Base-by-base conservation (phyloP, 2,113 vertebrate species). In the Astur gentilis region DNA sequence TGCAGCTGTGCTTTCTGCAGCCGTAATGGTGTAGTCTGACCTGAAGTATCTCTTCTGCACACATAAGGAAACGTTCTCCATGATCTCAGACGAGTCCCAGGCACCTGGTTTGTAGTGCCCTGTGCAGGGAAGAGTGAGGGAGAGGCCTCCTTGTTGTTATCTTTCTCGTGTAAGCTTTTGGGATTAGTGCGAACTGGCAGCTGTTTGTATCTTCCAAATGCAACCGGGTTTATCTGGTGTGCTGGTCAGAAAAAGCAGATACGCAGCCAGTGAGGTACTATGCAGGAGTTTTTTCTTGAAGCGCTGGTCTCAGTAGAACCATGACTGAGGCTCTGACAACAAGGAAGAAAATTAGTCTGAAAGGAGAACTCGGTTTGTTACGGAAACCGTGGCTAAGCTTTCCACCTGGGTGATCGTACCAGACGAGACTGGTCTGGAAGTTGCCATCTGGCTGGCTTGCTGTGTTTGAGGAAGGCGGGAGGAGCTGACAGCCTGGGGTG, bases 31-130 rank as follows among this genome's bases (percentile, higher is more conserved):
- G 22, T 64, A 11, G 4, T 42, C 38, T 45, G 27, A 40, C n/a
- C 16, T 9, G 4, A 61, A 57, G 18, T 49, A 34, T 18, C 23
- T 85, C 49, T 32, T 67, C 44, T 73, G 38, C 16, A 19, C 7
- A 2, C 3, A 8, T 34, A 47, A 7, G 11, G 36, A 49, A 79
- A 25, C 1, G 1, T 70, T 84, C 57, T 65, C 26, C 7, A 7
- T 18, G 14, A n/a, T 57, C 18, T 81, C 0, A 0, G 6, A 9
- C 13, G 52, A 23, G 34, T n/a, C 26, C 1, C 0, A 0, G 4
- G 16, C 8, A 1, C 15, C 36, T 52, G 25, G 6, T 66, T 93
- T 78, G 20, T 64, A 19, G 8, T 50, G 19, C 5, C 16, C 11
- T 34, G 22, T 26, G 36, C 20, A 31, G 36, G 19, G 34, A 25